Evolutionary conservation across 2,113 vertebrate species (phyloP).

Genomic region (Lagenorhynchus albirostris): DNA sequence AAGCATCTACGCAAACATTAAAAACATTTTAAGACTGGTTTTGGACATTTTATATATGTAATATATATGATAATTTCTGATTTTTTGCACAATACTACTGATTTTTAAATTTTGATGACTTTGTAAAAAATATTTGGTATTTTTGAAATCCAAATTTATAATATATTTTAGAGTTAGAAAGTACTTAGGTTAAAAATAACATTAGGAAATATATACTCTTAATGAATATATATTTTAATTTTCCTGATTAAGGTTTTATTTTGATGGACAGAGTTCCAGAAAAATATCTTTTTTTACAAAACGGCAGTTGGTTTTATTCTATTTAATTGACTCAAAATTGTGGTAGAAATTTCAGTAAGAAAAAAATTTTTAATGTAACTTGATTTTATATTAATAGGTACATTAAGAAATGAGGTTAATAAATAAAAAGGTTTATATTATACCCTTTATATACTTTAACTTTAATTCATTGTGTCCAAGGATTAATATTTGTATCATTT

Average conservation of each 20-base stretch:
- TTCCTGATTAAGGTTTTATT: slow-evolving; percentile 66
- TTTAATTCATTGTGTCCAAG: slow-evolving; percentile 32
- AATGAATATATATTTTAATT: slow-evolving; percentile 72
- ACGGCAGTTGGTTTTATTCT: slow-evolving; percentile 37
- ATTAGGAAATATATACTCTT: slow-evolving; percentile 55
- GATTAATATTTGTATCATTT: slow-evolving; percentile 36
- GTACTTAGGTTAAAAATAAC: slow-evolving; percentile 52
- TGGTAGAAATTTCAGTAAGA: background rate
- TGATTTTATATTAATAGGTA: slow-evolving; percentile 16
- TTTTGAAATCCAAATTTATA: slow-evolving; percentile 34
- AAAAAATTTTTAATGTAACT: slow-evolving; percentile 52
- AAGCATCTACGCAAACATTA: background rate
- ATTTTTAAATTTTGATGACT: slow-evolving; percentile 42
- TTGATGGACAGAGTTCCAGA: slow-evolving; percentile 45
- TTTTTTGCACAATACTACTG: background rate
- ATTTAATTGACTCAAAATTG: slow-evolving; percentile 44
- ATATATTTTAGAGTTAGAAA: slow-evolving; percentile 37
- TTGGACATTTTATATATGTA: slow-evolving; percentile 13
- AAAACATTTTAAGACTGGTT: background rate
- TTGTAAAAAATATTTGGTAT: slow-evolving; percentile 19
- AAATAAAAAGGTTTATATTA: background rate
- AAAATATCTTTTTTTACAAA: background rate
- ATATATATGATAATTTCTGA: slow-evolving; percentile 36
- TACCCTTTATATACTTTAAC: slow-evolving; percentile 18
- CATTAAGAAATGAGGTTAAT: slow-evolving; percentile 33